phyloP scores from a whole-genome alignment of 2,797 vertebrate genomes.

The Amphiprion clarkii region DNA sequence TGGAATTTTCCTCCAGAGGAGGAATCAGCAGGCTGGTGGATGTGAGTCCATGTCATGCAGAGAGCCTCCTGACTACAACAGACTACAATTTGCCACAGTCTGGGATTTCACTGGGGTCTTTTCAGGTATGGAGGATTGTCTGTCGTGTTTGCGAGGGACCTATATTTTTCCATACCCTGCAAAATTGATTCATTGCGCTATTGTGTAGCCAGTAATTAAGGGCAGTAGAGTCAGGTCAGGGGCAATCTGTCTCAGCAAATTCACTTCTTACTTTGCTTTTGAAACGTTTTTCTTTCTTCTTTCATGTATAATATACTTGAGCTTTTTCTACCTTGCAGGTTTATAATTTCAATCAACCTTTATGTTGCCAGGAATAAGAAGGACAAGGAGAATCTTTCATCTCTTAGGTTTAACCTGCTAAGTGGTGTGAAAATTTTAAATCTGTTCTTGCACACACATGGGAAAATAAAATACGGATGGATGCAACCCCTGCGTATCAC shows the following conservation, averaged over 20 bases:
- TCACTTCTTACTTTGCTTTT: constrained; percentile 21
- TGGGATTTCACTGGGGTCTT: constrained; percentile 45
- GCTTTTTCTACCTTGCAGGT: constrained; percentile 8
- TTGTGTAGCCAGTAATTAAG: constrained; percentile 54
- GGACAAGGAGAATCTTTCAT: constrained; percentile 1
- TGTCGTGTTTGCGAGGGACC: constrained; percentile 55
- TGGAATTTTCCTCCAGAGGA: constrained; percentile 42
- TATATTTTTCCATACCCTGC: constrained; percentile 53
- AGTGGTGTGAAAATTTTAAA: constrained; percentile 1
- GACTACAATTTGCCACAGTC: constrained; percentile 60
- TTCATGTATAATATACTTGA: constrained; percentile 7
- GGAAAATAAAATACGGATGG: not conserved
- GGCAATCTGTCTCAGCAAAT: constrained; percentile 42
- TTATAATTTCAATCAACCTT: constrained; percentile 30
- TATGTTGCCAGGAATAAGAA: constrained; percentile 14
- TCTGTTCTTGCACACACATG: constrained; percentile 11
- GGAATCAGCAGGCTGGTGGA: constrained; percentile 30
- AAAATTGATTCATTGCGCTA: constrained; percentile 54
- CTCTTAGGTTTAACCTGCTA: not conserved
- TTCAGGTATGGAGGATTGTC: constrained; percentile 46
- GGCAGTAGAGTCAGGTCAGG: constrained; percentile 42
- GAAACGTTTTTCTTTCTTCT: constrained; percentile 8
- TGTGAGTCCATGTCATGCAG: constrained; percentile 24
- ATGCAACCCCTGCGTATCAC: not conserved
- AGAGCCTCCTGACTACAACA: constrained; percentile 49